Evolutionary conservation across 2,113 vertebrate genomes (phyloP).

Genomic region (Sceloporus undulatus): DNA sequence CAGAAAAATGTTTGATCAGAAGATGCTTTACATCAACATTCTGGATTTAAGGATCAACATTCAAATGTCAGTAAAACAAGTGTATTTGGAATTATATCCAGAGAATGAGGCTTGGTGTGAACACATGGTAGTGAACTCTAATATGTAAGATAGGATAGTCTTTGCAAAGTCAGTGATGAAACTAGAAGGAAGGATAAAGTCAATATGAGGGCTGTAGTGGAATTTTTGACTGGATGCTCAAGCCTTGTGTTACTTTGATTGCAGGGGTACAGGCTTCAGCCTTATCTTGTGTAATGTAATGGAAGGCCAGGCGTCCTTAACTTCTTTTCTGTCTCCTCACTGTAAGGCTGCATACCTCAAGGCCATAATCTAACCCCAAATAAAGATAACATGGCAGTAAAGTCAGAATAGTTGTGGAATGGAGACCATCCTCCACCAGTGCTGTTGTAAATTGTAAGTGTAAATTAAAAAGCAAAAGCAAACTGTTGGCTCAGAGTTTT

Average conservation of each 20-base stretch:
- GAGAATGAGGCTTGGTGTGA: too few species aligned
- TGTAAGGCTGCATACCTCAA: neutral
- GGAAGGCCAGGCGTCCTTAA: neutral
- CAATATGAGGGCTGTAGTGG: neutral
- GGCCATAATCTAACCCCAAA: conserved; percentile 6
- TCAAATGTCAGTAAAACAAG: too few species aligned
- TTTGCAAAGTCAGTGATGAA: neutral
- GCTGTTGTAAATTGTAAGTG: too few species aligned
- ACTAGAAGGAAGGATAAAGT: neutral
- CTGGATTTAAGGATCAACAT: too few species aligned
- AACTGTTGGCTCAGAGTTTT: neutral
- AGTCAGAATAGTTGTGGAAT: neutral
- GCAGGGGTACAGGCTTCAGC: neutral
- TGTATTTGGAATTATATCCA: too few species aligned
- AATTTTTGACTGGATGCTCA: neutral
- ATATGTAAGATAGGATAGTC: too few species aligned
- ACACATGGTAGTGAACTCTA: too few species aligned
- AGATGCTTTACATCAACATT: too few species aligned
- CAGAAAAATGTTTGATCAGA: too few species aligned
- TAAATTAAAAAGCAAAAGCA: neutral
- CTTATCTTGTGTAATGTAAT: neutral
- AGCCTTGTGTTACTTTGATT: neutral
- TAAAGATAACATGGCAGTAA: conserved; percentile 12
- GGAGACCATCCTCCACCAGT: neutral
- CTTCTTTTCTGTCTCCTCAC: neutral